Evolutionary conservation across 2,888 invertebrate genomes (phyloP), one percentile per base, ranked within the genome.

Genomic region (Invenusta paracnida): DNA sequence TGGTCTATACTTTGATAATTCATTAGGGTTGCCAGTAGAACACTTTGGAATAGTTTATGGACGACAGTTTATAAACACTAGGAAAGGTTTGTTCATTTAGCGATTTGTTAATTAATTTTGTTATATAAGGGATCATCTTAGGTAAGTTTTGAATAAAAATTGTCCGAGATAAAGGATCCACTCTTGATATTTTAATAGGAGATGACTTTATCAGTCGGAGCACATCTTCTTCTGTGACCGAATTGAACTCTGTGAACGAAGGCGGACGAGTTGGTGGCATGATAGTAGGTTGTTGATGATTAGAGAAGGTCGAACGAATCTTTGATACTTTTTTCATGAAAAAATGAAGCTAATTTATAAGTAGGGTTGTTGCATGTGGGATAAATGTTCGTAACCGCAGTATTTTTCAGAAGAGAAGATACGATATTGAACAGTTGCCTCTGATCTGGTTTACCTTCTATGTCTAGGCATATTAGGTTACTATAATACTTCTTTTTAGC

Each of bases 11-110:
- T 73, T 73, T 73, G 73, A 73, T 73, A 73, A 73, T 5, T 73
- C 73, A 73, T 73, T 23, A 73, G 73, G 73, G 73, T 73, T 73
- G 73, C 73, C 73, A 73, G 73, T 73, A 73, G 73, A 73, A 73
- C 73, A 73, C 25, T 73, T 73, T 73, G 73, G 27, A 73, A 48
- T 23, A 73, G 73, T 5, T 73, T 5, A 73, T 73, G 73, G 73
- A 73, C 73, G 73, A 73, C 73, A 73, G 73, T 73, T 25, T 73
- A 73, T 73, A 73, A 73, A 73, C 73, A 73, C 73, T 73, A 23
- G 73, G 73, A 73, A 73, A 73, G 73, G 48, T 48, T 48, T 48
- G 48, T 17, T 48, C 48, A 48, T 48, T 48, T 48, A 11, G 48
- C 48, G 48, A 48, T 48, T 48, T 48, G 48, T 17, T 48, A 48